Evolutionary conservation across 2,888 invertebrate species (phyloP).

Genomic region (Acanthosoma haemorrhoidale): DNA sequence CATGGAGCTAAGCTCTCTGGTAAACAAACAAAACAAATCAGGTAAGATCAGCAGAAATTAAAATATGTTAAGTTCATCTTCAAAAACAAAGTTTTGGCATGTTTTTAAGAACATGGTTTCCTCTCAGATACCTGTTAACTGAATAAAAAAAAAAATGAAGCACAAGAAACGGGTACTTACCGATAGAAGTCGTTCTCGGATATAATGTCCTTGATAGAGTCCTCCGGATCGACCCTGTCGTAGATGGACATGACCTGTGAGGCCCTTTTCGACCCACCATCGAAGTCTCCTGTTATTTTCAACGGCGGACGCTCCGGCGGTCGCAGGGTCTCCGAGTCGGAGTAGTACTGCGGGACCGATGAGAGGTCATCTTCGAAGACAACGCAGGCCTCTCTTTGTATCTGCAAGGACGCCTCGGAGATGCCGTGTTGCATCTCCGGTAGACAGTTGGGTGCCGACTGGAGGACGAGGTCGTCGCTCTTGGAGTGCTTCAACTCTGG

Average conservation of each 20-base stretch:
- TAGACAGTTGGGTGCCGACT: conserved; percentile 47
- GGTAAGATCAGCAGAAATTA: too few relatives aligned
- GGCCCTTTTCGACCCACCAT: conserved; percentile 45
- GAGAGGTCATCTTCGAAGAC: conserved; percentile 43
- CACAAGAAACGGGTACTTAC: conserved; percentile 45
- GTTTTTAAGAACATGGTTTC: too few relatives aligned
- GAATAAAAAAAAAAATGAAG: too few relatives aligned
- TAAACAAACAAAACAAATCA: too few relatives aligned
- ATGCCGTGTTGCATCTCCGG: conserved; percentile 49
- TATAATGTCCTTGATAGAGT: conserved; percentile 58
- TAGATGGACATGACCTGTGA: conserved; percentile 48
- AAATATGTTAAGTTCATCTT: too few relatives aligned
- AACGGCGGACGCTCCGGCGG: conserved; percentile 40
- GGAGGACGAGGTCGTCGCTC: conserved; percentile 52
- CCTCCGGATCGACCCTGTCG: conserved; percentile 58
- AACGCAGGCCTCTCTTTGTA: conserved; percentile 43
- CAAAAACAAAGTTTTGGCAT: too few relatives aligned
- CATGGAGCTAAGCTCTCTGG: too few relatives aligned
- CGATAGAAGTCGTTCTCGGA: conserved; percentile 59
- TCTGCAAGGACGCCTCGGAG: conserved; percentile 42
- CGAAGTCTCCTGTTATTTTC: conserved; percentile 43
- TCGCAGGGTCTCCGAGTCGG: conserved; percentile 42
- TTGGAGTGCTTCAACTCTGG: conserved; percentile 50
- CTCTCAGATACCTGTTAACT: too few relatives aligned
- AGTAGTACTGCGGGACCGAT: conserved; percentile 43